Conservation (phyloP, 2,113 vertebrate species). For the Paratilapia polleni region DNA sequence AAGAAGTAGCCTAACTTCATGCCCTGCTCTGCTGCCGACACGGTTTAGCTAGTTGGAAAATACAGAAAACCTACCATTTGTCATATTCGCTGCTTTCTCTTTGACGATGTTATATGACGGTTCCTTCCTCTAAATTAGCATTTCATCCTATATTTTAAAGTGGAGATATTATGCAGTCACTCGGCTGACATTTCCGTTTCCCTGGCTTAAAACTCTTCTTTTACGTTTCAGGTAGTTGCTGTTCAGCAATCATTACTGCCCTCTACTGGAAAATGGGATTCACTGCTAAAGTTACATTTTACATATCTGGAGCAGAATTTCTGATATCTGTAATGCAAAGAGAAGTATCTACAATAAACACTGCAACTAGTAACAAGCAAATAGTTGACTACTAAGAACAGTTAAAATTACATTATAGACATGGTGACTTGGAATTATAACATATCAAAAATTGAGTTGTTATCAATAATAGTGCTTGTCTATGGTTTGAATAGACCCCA, state of each 20-base stretch:
- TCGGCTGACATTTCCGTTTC: constrained; percentile 66
- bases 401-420: too few species aligned
- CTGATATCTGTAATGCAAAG: not conserved
- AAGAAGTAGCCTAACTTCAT: constrained; percentile 23
- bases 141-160: constrained; percentile 46
- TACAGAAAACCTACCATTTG: constrained; percentile 74
- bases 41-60: not conserved
- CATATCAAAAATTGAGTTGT: too few species aligned
- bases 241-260: constrained; percentile 9
- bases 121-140: constrained; percentile 29
- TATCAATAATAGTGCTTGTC: too few species aligned
- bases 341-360: not conserved
- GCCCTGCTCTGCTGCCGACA: not conserved
- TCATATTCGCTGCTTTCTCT: constrained; percentile 73
- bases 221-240: not conserved
- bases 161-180: not conserved
- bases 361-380: not conserved
- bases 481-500: too few species aligned
- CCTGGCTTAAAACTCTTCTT: constrained; percentile 35
- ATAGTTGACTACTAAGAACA: too few species aligned
- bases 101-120: constrained; percentile 3
- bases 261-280: constrained; percentile 6
- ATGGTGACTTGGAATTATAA: too few species aligned
- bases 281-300: constrained; percentile 2
- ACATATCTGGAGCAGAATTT: not conserved